A percentile compares a stretch with the other conserved stretches of the same genome.
phyloP scores from a whole-genome alignment of 2,888 invertebrate species.

The Esperia sulphurella region DNA sequence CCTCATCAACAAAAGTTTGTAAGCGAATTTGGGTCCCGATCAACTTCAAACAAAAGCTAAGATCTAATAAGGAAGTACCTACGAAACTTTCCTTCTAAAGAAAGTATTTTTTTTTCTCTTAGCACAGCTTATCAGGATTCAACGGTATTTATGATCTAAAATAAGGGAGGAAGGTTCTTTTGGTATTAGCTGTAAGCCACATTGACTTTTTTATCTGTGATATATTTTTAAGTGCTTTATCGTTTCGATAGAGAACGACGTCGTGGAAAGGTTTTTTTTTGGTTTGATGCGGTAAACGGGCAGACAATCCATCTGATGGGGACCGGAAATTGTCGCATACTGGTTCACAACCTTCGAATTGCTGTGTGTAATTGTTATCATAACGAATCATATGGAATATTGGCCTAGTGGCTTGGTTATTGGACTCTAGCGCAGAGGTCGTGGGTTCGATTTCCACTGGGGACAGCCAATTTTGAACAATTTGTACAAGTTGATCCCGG shows the following conservation, averaged over 20 bases:
- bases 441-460: no score
- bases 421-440: no score
- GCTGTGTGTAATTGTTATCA: no score
- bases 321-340: no score
- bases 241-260: neutral
- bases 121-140: constrained; percentile 54
- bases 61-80: constrained; percentile 1
- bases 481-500: no score
- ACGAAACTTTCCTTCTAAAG: neutral
- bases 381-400: no score
- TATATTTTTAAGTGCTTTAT: neutral
- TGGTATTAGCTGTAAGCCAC: constrained; percentile 47
- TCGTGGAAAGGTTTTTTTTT: no score
- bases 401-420: no score
- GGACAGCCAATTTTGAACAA: no score
- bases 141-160: constrained; percentile 56
- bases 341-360: no score
- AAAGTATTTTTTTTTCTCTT: constrained; percentile 30
- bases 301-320: no score
- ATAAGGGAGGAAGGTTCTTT: constrained; percentile 44
- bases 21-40: neutral
- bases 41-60: constrained; percentile 1
- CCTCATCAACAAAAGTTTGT: neutral
- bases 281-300: no score
- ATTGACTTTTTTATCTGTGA: constrained; percentile 44